Evolutionary conservation across 2,113 vertebrate species (phyloP), one percentile per base, ranked within the genome.

Genomic region (Sardina pilchardus): DNA sequence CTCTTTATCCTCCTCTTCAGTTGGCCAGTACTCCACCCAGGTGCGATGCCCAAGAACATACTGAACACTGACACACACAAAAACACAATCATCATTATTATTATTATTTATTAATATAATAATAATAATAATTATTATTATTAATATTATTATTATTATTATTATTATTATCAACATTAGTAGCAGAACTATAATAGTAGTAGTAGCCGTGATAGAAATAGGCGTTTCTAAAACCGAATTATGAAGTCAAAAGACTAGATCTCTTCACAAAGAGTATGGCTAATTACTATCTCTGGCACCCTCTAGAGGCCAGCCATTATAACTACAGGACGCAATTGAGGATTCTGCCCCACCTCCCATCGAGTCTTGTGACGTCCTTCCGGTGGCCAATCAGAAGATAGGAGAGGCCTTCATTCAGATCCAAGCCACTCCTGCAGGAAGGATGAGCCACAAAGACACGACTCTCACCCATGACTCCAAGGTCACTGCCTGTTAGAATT

Each of bases 361-460:
- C 71, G 0, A 39, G 30, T 12, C 71, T 78, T 14, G 10, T 78
- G 71, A 78, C 6, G 34, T 78, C 71, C 71, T 78, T 30, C 16
- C 71, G 71, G 71, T 78, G 71, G 12, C 71, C 71, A 78, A 78
- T 78, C 30, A 78, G 71, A 17, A 78, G 71, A 5, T 78, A 78
- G 34, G 71, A 78, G 0, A 36, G 30, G 34, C 71, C 71, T 36
- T 36, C 2, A 2, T 78, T 34, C 9, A 78, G 71, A 10, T 78
- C 71, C 2, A 78, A 14, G 1, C 30, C 71, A 10, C 3, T 17
- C 30, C 71, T 78, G 16, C 71, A 78, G 71, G 71, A 78, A 34
- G 71, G 71, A 34, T 78, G 71, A 34, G 71, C 71, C 10, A 78
- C 71, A 78, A 34, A 78, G 4, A 78, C 10, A 9, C 71, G 71